phyloP scores from a whole-genome alignment of 2,113 vertebrate species.

The Nothocercus nigrocapillus region DNA sequence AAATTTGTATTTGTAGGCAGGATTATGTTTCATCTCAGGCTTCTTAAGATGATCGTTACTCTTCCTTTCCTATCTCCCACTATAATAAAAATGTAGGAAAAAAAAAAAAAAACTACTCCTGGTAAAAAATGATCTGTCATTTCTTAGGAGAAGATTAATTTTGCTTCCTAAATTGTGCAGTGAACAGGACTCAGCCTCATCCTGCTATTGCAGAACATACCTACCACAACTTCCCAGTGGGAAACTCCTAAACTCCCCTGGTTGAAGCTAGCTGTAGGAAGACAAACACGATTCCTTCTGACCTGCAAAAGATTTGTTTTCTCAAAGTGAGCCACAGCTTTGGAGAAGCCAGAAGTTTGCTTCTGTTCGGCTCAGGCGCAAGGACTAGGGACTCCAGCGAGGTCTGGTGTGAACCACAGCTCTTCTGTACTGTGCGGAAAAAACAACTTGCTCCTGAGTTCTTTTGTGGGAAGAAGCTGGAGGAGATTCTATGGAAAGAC shows the following conservation, averaged over 20 bases:
- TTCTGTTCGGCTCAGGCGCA: not conserved
- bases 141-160: not conserved
- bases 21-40: not conserved
- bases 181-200: not conserved
- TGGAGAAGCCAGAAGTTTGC: not conserved
- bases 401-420: not conserved
- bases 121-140: not conserved
- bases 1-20: not conserved
- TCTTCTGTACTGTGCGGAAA: not conserved
- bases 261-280: not conserved
- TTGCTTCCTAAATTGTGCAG: not conserved
- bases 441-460: not conserved
- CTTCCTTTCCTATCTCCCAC: not conserved
- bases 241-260: not conserved
- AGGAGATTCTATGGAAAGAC: not conserved
- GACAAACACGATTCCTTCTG: not conserved
- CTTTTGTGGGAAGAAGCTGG: not conserved
- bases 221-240: not conserved
- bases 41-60: not conserved
- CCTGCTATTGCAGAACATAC: not conserved
- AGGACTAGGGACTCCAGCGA: not conserved
- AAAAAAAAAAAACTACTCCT: not conserved
- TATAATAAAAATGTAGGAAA: not conserved
- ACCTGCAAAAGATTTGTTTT: not conserved
- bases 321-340: not conserved